phyloP scores from a whole-genome alignment of 2,888 invertebrate species.

The Epistrophe grossulariae region DNA sequence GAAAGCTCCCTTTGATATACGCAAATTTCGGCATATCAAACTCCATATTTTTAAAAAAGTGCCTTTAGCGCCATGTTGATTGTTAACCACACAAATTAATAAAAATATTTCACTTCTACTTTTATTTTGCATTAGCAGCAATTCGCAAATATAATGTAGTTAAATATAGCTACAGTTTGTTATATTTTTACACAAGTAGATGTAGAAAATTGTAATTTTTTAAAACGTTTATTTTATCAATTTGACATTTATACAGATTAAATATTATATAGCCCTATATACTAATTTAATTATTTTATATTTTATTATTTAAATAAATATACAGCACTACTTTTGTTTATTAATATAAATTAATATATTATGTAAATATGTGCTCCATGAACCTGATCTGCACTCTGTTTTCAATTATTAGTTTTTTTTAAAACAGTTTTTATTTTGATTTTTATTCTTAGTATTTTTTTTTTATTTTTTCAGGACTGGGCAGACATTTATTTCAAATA shows the following conservation, averaged over 20 bases:
- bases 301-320: constrained; percentile 63
- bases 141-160: no score
- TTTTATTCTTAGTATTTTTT: background rate
- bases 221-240: constrained; percentile 65
- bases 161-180: no score
- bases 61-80: no score
- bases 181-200: background rate
- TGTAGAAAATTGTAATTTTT: constrained; percentile 23
- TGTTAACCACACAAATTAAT: no score
- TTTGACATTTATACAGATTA: constrained; percentile 57
- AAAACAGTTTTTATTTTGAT: background rate
- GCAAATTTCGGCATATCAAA: no score
- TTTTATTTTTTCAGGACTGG: constrained; percentile 16
- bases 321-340: constrained; percentile 36
- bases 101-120: no score
- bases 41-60: no score
- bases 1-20: no score
- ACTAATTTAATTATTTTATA: constrained; percentile 42
- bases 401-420: background rate
- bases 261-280: constrained; percentile 50
- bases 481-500: constrained; percentile 8
- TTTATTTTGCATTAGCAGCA: no score
- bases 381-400: constrained; percentile 12
- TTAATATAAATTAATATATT: constrained; percentile 15
- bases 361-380: constrained; percentile 32